Evolutionary conservation across 2,113 vertebrate genomes (phyloP), one percentile per base, ranked within the genome.

Genomic region (Morone chrysops): DNA sequence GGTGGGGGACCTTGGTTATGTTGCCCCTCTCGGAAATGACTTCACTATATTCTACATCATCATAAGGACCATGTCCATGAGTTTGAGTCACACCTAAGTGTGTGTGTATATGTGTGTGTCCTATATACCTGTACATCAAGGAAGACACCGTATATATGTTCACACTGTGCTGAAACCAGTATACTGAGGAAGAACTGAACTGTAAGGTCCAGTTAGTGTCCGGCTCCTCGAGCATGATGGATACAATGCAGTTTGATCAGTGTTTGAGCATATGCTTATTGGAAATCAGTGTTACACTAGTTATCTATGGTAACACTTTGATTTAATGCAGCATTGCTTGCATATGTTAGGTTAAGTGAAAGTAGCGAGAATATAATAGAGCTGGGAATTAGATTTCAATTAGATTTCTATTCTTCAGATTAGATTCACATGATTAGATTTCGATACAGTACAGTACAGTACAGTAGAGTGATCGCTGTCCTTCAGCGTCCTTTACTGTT

Each of bases 401-500:
- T 40, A 14, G 13, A 56, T 50, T 45, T 48, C 40, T 78, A 6
- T 61, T 67, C 8, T 51, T 2, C 48, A 38, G 16, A 74, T 25
- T 10, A 20, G 41, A 69, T 45, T 54, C 14, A 61, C 43, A n/a
- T n/a, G 11, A 61, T 81, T 62, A n/a, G 40, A 74, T 48, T n/a
- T 0, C 43, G 50, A 22, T 53, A 59, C 12, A 31, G 63, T 8
- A 40, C 2, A 20, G 4, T 41, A 22, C 67, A 77, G 43, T 43
- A 43, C 41, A 43, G 45, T 47, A 47, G 25, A 25, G 25, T 16
- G 18, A 77, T 2, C 12, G 47, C 47, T 70, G 43, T 22, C 63
- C n/a, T 68, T 50, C 22, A 43, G 12, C 36, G 62, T 60, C 31
- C 81, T 50, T 41, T 50, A 80, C 20, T 6, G 20, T 70, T 71